Percentiles rank a stretch among this genome's conserved stretches.
Conservation (phyloP, 2,113 vertebrate species). For the Nymphicus hollandicus region DNA sequence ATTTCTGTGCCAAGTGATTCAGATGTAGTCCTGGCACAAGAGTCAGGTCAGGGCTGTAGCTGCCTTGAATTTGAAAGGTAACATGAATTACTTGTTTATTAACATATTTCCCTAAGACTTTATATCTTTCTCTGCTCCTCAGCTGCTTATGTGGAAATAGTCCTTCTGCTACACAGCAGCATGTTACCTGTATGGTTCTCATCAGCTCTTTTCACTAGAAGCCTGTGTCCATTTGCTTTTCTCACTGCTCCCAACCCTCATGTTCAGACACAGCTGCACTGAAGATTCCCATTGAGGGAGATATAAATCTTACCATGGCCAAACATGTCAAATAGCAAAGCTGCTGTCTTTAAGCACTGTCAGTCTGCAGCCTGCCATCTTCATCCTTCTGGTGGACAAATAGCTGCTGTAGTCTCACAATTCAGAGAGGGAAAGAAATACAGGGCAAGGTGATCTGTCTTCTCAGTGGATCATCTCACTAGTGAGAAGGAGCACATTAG, state of each 20-base stretch:
- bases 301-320: conserved; percentile 46
- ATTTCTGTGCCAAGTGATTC: not conserved
- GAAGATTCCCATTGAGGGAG: conserved; percentile 4
- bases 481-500: not conserved
- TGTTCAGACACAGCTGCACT: not conserved
- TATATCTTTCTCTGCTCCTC: not conserved
- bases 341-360: not conserved
- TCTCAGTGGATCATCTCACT: not conserved
- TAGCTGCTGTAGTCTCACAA: not conserved
- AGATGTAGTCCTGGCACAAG: not conserved
- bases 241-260: not conserved
- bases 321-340: conserved; percentile 15
- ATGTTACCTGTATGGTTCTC: not conserved
- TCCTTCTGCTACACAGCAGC: not conserved
- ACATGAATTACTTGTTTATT: not conserved
- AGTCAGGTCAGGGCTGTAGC: not conserved
- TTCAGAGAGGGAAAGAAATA: not conserved
- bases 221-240: not conserved
- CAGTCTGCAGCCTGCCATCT: not conserved
- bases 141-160: not conserved
- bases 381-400: conserved; percentile 3
- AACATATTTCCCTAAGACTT: not conserved
- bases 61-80: not conserved
- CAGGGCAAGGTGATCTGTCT: not conserved
- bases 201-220: not conserved